Percentiles rank a stretch among this genome's conserved stretches.
Evolutionary conservation across 1,140 invertebrate genomes (phyloP).

Genomic region (Zaprionus africanus): DNA sequence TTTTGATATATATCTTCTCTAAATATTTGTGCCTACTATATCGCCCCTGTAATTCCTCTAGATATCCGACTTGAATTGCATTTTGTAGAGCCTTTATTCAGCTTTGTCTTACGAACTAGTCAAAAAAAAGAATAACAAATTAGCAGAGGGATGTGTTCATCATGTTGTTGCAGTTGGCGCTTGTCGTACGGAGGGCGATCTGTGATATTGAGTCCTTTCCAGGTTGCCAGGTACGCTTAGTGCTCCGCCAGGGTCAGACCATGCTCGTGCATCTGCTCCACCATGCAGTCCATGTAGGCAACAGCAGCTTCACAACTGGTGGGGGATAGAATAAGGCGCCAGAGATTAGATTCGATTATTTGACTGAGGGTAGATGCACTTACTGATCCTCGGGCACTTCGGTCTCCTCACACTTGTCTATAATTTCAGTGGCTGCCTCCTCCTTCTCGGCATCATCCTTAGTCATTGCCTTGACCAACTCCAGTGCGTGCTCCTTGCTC

Average conservation of each 20-base stretch:
- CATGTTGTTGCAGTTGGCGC: conserved; percentile 37
- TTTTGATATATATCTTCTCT: background rate
- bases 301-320: conserved; percentile 62
- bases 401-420: conserved; percentile 56
- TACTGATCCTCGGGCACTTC: conserved; percentile 70
- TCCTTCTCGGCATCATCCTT: conserved; percentile 59
- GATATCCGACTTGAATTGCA: background rate
- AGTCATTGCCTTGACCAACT: conserved; percentile 51
- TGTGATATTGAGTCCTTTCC: background rate
- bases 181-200: conserved; percentile 18
- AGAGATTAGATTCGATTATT: background rate
- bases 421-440: conserved; percentile 50
- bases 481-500: conserved; percentile 56
- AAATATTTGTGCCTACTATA: background rate
- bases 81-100: conserved; percentile 5
- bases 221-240: conserved; percentile 1
- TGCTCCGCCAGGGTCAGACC: conserved; percentile 51
- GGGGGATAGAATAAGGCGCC: background rate
- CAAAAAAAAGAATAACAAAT: conserved; percentile 15
- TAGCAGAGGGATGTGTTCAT: background rate
- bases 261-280: conserved; percentile 62
- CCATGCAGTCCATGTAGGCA: conserved; percentile 54
- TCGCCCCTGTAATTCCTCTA: background rate
- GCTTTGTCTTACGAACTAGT: background rate
- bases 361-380: conserved; percentile 4